phyloP scores from a whole-genome alignment of 1,140 invertebrate species.

The silkworm (Bombyx mori) region DNA sequence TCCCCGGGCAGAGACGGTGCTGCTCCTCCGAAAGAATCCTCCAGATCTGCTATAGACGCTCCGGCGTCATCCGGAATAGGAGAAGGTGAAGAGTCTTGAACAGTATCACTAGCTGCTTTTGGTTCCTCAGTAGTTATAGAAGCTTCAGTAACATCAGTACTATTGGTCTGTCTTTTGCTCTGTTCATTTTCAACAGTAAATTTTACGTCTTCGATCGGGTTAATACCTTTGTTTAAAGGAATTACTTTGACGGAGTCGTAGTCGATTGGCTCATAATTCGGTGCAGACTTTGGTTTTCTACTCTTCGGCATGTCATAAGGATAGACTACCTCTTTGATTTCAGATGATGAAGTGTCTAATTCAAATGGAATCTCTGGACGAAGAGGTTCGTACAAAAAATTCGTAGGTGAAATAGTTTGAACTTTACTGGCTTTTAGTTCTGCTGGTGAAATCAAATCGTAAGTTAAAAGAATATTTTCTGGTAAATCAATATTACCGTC shows the following conservation, averaged over 20 bases:
- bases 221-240: constrained; percentile 47
- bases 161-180: constrained; percentile 50
- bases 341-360: constrained; percentile 50
- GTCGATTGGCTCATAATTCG: constrained; percentile 49
- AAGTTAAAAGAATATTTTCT: constrained; percentile 56
- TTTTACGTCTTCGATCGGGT: constrained; percentile 42
- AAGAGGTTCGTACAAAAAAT: constrained; percentile 51
- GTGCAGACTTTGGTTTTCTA: constrained; percentile 39
- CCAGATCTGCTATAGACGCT: constrained; percentile 76
- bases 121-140: constrained; percentile 28
- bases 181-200: constrained; percentile 49
- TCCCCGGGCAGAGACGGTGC: constrained; percentile 70
- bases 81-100: constrained; percentile 42
- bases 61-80: constrained; percentile 38
- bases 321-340: constrained; percentile 36
- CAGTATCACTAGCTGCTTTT: constrained; percentile 18
- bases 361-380: constrained; percentile 48
- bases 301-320: constrained; percentile 50
- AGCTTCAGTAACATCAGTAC: constrained; percentile 13
- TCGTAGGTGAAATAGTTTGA: constrained; percentile 26
- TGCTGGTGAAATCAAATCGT: constrained; percentile 48
- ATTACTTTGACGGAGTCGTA: constrained; percentile 62
- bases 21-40: constrained; percentile 82
- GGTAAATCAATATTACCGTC: constrained; percentile 54
- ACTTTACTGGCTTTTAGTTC: constrained; percentile 23